Evolutionary conservation across 2,797 vertebrate genomes (phyloP), one percentile per base, ranked within the genome.

Genomic region (Sylvilagus floridanus): DNA sequence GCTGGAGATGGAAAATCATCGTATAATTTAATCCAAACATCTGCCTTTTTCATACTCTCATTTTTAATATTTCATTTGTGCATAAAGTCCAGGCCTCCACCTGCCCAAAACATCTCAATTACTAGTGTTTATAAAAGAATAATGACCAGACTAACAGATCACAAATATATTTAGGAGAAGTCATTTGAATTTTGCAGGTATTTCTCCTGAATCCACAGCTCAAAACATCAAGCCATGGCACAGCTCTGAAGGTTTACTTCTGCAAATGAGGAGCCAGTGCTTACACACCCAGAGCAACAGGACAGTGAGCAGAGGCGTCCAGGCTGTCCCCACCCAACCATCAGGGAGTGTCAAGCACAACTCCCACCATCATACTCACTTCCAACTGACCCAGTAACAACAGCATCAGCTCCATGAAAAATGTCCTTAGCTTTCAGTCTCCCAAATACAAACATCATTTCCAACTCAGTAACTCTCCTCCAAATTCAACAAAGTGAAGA

Each of bases 371-470:
- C 24, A 4, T 4, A 66, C 19, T 22, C 62, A 28, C 8, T 62
- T 84, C 72, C 21, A 62, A 87, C 13, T 52, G 65, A 5, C 57
- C 65, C 75, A 22, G 3, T 30, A 26, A 81, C 22, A 14, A 26
- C 17, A 47, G 42, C 12, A 22, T 69, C 78, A 76, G 22, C 9
- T 12, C 35, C 62, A 63, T 79, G 52, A 88, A 81, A 88, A 35
- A 14, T 76, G 10, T 32, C 22, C 62, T 90, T 32, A 24, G 17
- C 30, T 90, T 91, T 91, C 26, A 62, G 26, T 69, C 78, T 77
- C 60, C 37, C 73, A 75, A 42, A 26, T 63, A 66, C 72, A 91
- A 95, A 96, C 69, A 32, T 87, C 50, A 73, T 14, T 82, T 95
- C 76, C 63, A 82, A 87, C 54, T 57, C 54, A 57, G 14, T 66